phyloP scores from a whole-genome alignment of 2,113 vertebrate species.

The Notothenia coriiceps region DNA sequence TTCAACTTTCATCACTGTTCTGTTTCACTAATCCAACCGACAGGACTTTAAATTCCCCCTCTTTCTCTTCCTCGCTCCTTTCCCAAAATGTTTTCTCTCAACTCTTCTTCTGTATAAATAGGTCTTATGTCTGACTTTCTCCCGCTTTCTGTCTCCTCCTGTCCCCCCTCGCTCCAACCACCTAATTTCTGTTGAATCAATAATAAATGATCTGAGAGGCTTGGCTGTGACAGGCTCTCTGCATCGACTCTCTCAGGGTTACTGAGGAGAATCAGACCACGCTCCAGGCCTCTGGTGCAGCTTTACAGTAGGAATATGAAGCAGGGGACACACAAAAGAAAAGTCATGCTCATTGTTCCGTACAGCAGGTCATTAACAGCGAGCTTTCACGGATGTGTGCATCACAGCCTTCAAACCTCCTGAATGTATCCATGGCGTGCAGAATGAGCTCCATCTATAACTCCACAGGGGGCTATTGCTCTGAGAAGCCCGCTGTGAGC shows the following conservation, averaged over 20 bases:
- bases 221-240: slow-evolving; percentile 60
- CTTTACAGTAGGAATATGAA: slow-evolving; percentile 42
- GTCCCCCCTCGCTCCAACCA: slow-evolving; percentile 30
- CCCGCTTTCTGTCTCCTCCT: slow-evolving; percentile 31
- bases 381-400: slow-evolving; percentile 45
- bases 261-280: slow-evolving; percentile 38
- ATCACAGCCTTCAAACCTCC: slow-evolving; percentile 11
- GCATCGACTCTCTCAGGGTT: slow-evolving; percentile 49
- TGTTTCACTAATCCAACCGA: slow-evolving; percentile 6
- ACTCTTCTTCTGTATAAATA: slow-evolving; percentile 2
- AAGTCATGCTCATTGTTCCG: slow-evolving; percentile 60
- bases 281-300: slow-evolving; percentile 44
- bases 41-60: neutral
- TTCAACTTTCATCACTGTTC: neutral
- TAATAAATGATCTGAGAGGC: slow-evolving; percentile 70
- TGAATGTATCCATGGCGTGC: slow-evolving; percentile 8
- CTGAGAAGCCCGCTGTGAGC: slow-evolving; percentile 42
- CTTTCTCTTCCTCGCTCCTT: neutral
- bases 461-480: slow-evolving; percentile 42
- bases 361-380: slow-evolving; percentile 45
- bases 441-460: slow-evolving; percentile 44
- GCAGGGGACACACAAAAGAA: slow-evolving; percentile 23
- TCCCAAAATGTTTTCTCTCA: neutral
- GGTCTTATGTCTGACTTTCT: slow-evolving; percentile 12
- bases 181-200: slow-evolving; percentile 61